These are phyloP conservation scores for Archocentrus centrarchus DNA, from an alignment of 2,113 vertebrate species.

Conservation along the genomic window DNA sequence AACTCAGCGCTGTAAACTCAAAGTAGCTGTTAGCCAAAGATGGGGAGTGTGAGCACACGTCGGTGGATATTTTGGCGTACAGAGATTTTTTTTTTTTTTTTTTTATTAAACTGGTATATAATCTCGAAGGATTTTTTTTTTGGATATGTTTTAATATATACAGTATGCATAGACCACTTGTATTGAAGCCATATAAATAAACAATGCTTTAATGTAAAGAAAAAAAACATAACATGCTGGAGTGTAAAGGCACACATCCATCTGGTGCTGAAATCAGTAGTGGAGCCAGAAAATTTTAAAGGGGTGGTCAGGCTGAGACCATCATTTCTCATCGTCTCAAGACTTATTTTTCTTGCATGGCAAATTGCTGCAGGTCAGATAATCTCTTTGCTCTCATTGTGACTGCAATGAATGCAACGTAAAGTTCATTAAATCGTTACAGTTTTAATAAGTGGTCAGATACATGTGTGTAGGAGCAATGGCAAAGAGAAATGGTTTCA, in stretches of 20 bases:
- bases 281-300: not conserved
- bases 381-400: no score
- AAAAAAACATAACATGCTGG: conserved; percentile 42
- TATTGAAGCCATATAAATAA: conserved; percentile 55
- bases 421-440: no score
- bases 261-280: conserved; percentile 45
- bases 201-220: conserved; percentile 43
- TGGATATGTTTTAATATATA: conserved; percentile 64
- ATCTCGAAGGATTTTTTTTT: conserved; percentile 53
- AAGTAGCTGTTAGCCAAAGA: conserved; percentile 60
- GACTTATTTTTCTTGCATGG: not conserved
- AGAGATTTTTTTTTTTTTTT: conserved; percentile 13
- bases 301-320: not conserved
- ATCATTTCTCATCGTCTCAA: not conserved
- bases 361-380: not conserved
- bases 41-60: not conserved
- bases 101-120: conserved; percentile 7
- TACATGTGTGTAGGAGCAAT: no score
- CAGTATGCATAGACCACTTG: conserved; percentile 44
- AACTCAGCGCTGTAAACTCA: conserved; percentile 17
- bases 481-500: no score
- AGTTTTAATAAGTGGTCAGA: no score
- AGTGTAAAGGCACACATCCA: conserved; percentile 37
- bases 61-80: conserved; percentile 1
- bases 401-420: no score